Evolutionary conservation across 2,113 vertebrate species (phyloP).

Genomic region (Pollachius pollachius): DNA sequence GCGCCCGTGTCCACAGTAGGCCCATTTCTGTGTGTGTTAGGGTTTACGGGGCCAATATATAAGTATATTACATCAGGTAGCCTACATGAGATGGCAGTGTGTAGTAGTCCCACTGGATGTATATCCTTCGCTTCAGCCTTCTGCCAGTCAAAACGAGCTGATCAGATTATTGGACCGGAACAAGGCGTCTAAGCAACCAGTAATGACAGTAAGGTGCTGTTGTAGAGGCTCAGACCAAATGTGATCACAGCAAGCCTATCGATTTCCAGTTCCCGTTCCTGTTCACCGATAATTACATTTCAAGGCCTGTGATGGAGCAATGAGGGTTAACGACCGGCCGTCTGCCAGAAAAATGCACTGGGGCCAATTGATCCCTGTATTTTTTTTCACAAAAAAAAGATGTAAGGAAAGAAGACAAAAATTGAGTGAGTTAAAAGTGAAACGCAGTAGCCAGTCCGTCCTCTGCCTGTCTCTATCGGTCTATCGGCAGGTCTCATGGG

Average conservation of each 20-base stretch:
- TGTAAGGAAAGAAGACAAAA: too few relatives aligned
- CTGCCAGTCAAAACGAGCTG: conserved; percentile 29
- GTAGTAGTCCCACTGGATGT: too few relatives aligned
- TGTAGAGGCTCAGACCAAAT: conserved; percentile 36
- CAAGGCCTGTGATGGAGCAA: conserved; percentile 24
- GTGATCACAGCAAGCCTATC: conserved; percentile 53
- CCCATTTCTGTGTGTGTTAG: background rate
- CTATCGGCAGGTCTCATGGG: background rate
- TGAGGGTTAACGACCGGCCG: background rate
- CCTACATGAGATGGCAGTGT: background rate
- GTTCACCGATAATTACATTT: conserved; percentile 51
- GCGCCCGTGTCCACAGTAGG: too few relatives aligned
- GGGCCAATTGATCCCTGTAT: background rate
- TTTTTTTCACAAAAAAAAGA: background rate
- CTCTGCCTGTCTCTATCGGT: background rate
- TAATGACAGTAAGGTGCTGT: conserved; percentile 44
- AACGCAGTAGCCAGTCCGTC: too few relatives aligned
- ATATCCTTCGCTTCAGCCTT: too few relatives aligned
- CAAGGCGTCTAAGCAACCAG: conserved; percentile 34
- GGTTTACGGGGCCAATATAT: background rate
- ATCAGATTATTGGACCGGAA: conserved; percentile 56
- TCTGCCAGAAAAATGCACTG: background rate
- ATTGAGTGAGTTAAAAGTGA: too few relatives aligned
- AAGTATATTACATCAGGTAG: background rate
- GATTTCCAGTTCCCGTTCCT: conserved; percentile 58